phyloP scores from a whole-genome alignment of 1,140 invertebrate genomes.

The Drosophila novamexicana region DNA sequence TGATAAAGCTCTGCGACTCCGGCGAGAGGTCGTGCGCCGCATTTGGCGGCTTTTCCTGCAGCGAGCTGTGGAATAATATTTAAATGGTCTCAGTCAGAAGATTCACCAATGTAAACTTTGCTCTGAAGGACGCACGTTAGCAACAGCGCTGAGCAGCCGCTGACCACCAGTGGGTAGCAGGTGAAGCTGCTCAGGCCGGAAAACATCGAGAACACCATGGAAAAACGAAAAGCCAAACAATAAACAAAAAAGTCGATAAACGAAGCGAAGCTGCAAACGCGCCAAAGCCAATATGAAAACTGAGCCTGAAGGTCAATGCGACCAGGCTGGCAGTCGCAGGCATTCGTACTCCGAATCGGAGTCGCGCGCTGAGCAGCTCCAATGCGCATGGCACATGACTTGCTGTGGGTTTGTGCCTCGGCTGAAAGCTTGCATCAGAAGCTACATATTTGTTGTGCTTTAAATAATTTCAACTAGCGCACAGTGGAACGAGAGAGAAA shows the following conservation, averaged over 20 bases:
- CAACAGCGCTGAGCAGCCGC: constrained; percentile 75
- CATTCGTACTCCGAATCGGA: constrained; percentile 21
- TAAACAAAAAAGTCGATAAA: constrained; percentile 55
- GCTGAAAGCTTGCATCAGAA: constrained; percentile 37
- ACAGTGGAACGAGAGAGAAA: no score
- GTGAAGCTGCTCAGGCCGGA: constrained; percentile 80
- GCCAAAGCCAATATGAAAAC: constrained; percentile 67
- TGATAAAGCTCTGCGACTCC: constrained; percentile 74
- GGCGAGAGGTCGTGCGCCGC: constrained; percentile 37
- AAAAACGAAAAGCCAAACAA: constrained; percentile 62
- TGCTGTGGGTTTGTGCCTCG: constrained; percentile 20
- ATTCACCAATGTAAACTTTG: not conserved
- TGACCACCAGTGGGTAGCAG: constrained; percentile 82
- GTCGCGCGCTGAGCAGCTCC: constrained; percentile 8
- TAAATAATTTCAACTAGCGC: no score
- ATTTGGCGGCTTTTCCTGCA: constrained; percentile 74
- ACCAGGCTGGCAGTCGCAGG: constrained; percentile 19
- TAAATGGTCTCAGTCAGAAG: not conserved
- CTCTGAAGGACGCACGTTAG: constrained; percentile 61
- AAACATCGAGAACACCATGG: constrained; percentile 75
- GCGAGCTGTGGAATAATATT: constrained; percentile 49
- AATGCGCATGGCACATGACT: constrained; percentile 54
- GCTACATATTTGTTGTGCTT: not conserved
- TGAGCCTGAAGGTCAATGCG: constrained; percentile 70
- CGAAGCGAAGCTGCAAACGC: constrained; percentile 44